phyloP scores from a whole-genome alignment of 2,113 vertebrate genomes.

The Paradoxurus hermaphroditus region DNA sequence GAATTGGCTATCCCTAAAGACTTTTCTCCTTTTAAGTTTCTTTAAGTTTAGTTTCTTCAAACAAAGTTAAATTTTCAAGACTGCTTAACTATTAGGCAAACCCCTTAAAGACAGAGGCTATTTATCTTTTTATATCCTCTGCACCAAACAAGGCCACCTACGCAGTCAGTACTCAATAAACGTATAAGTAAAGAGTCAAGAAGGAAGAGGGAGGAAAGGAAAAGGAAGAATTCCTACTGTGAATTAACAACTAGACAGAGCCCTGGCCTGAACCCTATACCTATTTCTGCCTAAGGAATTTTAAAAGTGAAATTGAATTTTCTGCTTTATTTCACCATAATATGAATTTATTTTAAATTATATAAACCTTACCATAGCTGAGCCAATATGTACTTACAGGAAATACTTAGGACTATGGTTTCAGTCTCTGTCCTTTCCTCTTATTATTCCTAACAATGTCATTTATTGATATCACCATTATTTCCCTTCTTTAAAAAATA shows the following conservation, averaged over 20 bases:
- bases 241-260: neutral
- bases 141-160: neutral
- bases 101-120: neutral
- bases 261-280: neutral
- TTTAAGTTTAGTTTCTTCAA: slow-evolving; percentile 25
- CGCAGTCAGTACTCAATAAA: neutral
- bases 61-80: slow-evolving; percentile 28
- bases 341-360: neutral
- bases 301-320: neutral
- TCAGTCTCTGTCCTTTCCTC: neutral
- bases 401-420: neutral
- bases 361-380: neutral
- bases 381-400: neutral
- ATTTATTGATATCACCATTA: neutral
- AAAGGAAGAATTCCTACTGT: neutral
- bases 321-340: neutral
- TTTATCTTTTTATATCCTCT: neutral
- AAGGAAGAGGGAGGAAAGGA: neutral
- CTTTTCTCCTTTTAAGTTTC: slow-evolving; percentile 19
- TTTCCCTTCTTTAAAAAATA: neutral
- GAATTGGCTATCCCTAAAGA: slow-evolving; percentile 27
- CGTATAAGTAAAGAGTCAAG: neutral
- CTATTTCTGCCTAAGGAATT: neutral
- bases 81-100: neutral
- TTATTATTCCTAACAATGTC: neutral